Evolutionary conservation across 2,888 invertebrate species (phyloP).

Genomic region (Strigamia maritima): DNA sequence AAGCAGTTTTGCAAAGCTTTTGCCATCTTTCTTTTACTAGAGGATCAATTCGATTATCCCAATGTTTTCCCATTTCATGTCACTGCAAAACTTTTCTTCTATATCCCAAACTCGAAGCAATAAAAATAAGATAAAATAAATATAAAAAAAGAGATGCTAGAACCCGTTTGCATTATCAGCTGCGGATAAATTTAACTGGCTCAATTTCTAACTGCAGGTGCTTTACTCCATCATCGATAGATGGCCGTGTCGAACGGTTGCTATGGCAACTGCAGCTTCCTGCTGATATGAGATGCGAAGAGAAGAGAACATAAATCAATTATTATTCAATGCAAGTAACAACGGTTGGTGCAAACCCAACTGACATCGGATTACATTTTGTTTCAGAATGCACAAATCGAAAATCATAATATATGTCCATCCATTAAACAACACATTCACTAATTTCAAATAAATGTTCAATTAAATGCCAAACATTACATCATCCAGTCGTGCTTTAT

Average conservation of each 20-base stretch:
- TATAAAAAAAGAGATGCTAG: neutral
- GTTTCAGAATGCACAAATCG: neutral
- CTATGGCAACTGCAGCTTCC: neutral
- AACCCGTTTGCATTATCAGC: conserved; percentile 21
- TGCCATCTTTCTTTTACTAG: neutral
- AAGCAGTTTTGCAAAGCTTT: neutral
- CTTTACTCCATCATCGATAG: conserved; percentile 27
- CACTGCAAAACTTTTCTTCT: neutral
- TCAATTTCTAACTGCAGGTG: conserved; percentile 29
- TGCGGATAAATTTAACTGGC: conserved; percentile 27
- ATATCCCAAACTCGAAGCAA: neutral
- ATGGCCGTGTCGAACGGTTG: conserved; percentile 14
- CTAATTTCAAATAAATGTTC: conserved; percentile 27
- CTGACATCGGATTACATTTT: conserved; percentile 27
- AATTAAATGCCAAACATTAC: conserved; percentile 29
- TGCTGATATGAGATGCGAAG: conserved; percentile 25
- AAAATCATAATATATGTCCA: conserved; percentile 19
- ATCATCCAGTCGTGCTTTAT: conserved; percentile 21
- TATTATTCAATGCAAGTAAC: conserved; percentile 29
- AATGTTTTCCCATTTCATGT: conserved; percentile 21
- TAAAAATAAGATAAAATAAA: conserved; percentile 13
- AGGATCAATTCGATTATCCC: conserved; percentile 24
- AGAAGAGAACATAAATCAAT: conserved; percentile 21
- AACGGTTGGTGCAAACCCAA: conserved; percentile 22
- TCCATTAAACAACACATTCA: conserved; percentile 17